These are phyloP conservation scores for Hafferia zeledoni DNA, from an alignment of 2,797 vertebrate species.

Conservation along the genomic window DNA sequence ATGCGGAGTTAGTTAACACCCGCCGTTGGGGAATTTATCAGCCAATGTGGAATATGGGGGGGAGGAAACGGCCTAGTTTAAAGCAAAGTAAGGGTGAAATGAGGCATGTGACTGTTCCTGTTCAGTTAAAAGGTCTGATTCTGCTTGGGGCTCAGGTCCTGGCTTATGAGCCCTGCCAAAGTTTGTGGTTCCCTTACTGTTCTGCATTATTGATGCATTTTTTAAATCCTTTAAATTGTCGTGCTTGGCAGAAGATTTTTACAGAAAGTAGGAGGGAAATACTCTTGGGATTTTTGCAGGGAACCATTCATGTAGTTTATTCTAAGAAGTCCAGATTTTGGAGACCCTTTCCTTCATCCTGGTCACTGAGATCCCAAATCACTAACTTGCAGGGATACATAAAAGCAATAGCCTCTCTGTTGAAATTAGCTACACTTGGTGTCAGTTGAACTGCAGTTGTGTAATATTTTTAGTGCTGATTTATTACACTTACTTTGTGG, in stretches of 20 bases:
- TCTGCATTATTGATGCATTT: neutral
- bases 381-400: neutral
- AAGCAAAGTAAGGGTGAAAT: constrained; percentile 61
- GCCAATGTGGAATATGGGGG: constrained; percentile 60
- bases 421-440: constrained; percentile 10
- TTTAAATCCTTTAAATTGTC: neutral
- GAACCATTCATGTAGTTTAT: neutral
- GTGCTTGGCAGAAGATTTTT: neutral
- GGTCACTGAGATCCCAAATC: neutral
- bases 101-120: constrained; percentile 60
- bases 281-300: constrained; percentile 2
- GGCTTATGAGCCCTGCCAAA: neutral
- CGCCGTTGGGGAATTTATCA: constrained; percentile 70
- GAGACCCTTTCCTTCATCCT: neutral
- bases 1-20: constrained; percentile 72
- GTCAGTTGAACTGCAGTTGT: constrained; percentile 21
- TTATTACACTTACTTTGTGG: constrained; percentile 4
- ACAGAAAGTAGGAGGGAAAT: neutral
- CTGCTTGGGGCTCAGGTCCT: constrained; percentile 8
- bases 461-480: constrained; percentile 22
- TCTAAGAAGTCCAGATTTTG: neutral
- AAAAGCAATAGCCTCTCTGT: neutral
- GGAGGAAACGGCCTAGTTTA: constrained; percentile 48
- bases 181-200: constrained; percentile 1
- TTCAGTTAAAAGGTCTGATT: constrained; percentile 39